These are phyloP conservation scores for Campoletis raptor DNA, from an alignment of 2,888 invertebrate genomes.

Conservation along the genomic window DNA sequence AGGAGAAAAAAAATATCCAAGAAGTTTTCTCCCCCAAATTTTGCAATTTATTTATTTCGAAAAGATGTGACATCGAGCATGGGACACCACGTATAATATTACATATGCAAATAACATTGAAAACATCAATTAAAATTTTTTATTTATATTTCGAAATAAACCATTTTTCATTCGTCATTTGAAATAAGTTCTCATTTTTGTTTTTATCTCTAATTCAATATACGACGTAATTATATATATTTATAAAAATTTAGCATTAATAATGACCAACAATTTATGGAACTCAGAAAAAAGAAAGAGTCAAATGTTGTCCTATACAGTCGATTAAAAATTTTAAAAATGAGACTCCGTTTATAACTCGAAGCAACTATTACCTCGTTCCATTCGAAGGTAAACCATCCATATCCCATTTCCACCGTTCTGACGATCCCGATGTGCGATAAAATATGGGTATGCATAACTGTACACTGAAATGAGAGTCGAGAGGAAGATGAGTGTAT, in stretches of 20 bases:
- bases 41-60: not conserved
- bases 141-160: not conserved
- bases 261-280: not conserved
- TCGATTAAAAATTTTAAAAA: not conserved
- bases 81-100: not conserved
- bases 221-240: slow-evolving; percentile 6
- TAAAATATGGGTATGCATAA: slow-evolving; percentile 38
- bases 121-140: not conserved
- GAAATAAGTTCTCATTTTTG: not conserved
- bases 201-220: not conserved
- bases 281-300: not conserved
- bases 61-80: not conserved
- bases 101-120: not conserved
- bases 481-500: slow-evolving; percentile 34
- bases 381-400: not conserved
- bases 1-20: not conserved
- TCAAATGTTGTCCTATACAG: not conserved
- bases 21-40: not conserved
- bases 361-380: not conserved
- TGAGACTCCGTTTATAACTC: not conserved
- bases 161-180: not conserved
- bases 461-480: slow-evolving; percentile 36
- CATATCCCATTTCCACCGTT: slow-evolving; percentile 18
- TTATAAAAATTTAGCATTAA: not conserved
- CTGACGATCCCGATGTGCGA: not conserved